phyloP scores from a whole-genome alignment of 1,140 invertebrate species.

The Zaprionus lachaisei region DNA sequence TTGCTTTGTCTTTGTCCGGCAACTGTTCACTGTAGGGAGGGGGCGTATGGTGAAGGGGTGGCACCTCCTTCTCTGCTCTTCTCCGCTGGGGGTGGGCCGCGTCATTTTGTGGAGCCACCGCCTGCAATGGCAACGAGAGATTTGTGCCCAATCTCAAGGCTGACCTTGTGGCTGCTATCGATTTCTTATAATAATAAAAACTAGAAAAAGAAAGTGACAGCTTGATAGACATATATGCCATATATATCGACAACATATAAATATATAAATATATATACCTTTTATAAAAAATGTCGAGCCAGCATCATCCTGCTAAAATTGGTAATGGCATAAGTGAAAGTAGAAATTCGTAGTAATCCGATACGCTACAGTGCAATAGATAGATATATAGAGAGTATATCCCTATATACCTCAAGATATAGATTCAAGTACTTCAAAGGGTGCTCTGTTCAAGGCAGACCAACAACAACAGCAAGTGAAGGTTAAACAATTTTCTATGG shows the following conservation, averaged over 20 bases:
- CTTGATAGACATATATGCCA: neutral
- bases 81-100: slow-evolving; percentile 10
- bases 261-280: slow-evolving; percentile 5
- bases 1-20: slow-evolving; percentile 32
- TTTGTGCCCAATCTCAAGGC: slow-evolving; percentile 29
- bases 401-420: no score
- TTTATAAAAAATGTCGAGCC: neutral
- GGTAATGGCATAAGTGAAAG: neutral
- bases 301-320: neutral
- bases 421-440: neutral
- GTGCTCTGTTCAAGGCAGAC: neutral
- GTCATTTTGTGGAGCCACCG: slow-evolving; percentile 33
- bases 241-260: neutral
- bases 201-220: slow-evolving; percentile 25
- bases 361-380: neutral
- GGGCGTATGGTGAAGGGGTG: neutral
- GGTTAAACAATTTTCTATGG: slow-evolving; percentile 73
- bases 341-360: neutral
- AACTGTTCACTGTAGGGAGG: neutral
- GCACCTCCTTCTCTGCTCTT: neutral
- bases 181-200: slow-evolving; percentile 69
- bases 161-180: slow-evolving; percentile 73
- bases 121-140: slow-evolving; percentile 24
- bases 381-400: neutral
- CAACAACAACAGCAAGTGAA: slow-evolving; percentile 57